phyloP scores from a whole-genome alignment of 2,113 vertebrate species.

The Brachypodius melanocephalos region DNA sequence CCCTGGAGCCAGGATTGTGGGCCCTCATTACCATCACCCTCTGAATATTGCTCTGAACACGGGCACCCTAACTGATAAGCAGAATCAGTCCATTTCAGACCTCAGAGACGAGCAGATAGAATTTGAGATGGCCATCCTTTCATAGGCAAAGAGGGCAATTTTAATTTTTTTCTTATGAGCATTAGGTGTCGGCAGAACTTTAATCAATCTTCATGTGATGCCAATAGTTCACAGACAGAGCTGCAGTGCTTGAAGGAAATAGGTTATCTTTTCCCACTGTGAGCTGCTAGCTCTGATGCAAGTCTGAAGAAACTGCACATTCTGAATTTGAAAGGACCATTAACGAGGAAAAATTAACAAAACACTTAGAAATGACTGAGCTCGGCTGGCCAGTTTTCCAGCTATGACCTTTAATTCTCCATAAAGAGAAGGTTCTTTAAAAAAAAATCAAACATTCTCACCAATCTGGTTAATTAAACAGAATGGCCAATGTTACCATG shows the following conservation, averaged over 20 bases:
- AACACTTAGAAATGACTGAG: background rate
- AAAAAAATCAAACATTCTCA: conserved; percentile 1
- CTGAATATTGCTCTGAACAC: background rate
- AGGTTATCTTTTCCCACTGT: background rate
- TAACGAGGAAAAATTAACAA: conserved; percentile 54
- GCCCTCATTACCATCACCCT: conserved; percentile 12
- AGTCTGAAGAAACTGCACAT: background rate
- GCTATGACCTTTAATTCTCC: conserved; percentile 19
- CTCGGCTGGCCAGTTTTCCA: background rate
- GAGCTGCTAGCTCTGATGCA: background rate
- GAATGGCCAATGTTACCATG: background rate
- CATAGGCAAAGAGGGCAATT: background rate
- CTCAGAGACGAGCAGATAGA: background rate
- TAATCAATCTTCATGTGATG: conserved; percentile 1
- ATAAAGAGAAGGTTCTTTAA: background rate
- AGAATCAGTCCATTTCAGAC: background rate
- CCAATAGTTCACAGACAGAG: background rate
- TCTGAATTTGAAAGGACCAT: conserved; percentile 39
- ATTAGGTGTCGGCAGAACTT: background rate
- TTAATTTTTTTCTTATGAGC: background rate
- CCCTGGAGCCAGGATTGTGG: background rate
- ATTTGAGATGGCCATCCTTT: background rate
- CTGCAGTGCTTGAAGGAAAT: conserved; percentile 14
- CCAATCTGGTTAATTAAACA: conserved; percentile 10
- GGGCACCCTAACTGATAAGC: background rate